Evolutionary conservation across 2,113 vertebrate genomes (phyloP).

Genomic region (Elephantulus edwardii): DNA sequence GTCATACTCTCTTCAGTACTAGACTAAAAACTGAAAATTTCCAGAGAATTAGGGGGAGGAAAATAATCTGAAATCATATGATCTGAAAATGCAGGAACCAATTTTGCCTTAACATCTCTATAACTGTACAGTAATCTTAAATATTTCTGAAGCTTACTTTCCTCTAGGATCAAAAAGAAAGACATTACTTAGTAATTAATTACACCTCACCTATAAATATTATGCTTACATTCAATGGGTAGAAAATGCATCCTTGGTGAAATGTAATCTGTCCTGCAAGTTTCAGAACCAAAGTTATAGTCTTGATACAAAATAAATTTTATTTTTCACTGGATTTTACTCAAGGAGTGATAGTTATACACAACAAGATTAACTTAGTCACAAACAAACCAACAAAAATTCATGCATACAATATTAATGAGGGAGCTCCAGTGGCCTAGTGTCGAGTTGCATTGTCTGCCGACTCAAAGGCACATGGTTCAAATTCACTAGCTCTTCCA

Average conservation of each 20-base stretch:
- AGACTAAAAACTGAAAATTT: not conserved
- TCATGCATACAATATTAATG: not conserved
- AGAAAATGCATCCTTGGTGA: not conserved
- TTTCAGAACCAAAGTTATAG: not conserved
- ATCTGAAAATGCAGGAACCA: not conserved
- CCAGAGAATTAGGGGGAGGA: not conserved
- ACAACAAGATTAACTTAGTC: not conserved
- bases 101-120: not conserved
- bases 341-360: not conserved
- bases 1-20: not conserved
- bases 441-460: no score
- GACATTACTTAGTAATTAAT: not conserved
- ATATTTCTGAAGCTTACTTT: not conserved
- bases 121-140: not conserved
- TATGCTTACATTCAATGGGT: not conserved
- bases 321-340: slow-evolving; percentile 38
- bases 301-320: slow-evolving; percentile 8
- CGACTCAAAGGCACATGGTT: no score
- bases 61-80: not conserved
- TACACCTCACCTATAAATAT: not conserved
- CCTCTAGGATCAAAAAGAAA: not conserved
- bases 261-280: slow-evolving; percentile 3
- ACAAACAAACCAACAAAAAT: slow-evolving; percentile 32
- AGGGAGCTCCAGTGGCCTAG: no score
- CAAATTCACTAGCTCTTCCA: no score